Evolutionary conservation across 2,113 vertebrate genomes (phyloP).

Genomic region (crab-eating macaque (Macaca fascicularis)): DNA sequence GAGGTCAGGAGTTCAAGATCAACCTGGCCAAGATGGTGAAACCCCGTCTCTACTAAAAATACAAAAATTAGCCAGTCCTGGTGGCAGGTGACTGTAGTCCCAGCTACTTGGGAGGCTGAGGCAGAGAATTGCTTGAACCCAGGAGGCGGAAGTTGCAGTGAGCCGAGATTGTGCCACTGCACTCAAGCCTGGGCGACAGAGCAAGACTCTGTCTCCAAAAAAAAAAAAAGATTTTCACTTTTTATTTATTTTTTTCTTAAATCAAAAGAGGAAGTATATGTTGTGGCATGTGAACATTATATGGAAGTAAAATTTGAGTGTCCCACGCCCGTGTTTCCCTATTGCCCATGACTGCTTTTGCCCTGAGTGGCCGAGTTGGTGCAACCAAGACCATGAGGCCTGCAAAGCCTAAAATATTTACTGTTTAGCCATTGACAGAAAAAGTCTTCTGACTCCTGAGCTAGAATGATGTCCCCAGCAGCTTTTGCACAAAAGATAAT

Average conservation of each 20-base stretch:
- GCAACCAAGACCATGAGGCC: neutral
- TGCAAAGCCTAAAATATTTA: neutral
- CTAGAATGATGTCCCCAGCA: neutral
- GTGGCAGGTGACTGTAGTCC: no score
- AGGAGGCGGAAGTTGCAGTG: no score
- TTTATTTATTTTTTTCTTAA: neutral
- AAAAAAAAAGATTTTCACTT: neutral
- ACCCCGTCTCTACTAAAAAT: no score
- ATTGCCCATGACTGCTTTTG: neutral
- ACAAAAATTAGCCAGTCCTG: no score
- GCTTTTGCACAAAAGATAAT: neutral
- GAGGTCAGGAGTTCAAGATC: no score
- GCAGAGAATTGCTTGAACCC: no score
- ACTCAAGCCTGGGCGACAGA: no score
- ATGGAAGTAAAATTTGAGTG: neutral
- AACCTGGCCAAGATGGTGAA: no score
- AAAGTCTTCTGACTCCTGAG: no score
- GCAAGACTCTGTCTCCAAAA: no score
- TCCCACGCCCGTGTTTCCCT: fast-evolving
- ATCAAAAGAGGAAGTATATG: neutral
- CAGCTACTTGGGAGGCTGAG: no score
- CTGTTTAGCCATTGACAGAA: neutral
- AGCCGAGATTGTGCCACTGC: no score
- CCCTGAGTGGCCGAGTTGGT: neutral
- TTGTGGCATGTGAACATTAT: neutral